Evolutionary conservation across 2,797 vertebrate genomes (phyloP), one percentile per base, ranked within the genome.

Genomic region (Chiloscyllium punctatum): DNA sequence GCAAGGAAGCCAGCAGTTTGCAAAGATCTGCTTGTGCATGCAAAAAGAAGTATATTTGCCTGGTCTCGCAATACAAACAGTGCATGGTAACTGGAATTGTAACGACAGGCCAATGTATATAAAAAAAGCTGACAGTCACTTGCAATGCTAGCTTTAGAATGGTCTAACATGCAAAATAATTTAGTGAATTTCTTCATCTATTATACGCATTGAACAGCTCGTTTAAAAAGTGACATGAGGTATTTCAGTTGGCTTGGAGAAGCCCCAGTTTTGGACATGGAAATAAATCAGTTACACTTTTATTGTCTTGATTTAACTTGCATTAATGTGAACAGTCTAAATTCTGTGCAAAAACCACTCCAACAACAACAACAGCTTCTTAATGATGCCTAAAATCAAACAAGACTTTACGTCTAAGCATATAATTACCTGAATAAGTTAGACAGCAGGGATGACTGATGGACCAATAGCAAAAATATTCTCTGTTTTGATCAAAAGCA

Each of bases 181-280:
- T 94, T 71, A 48, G 51, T 94, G 37, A 71, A 94, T 42, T 94
- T 42, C 48, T 11, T 30, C 25, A 69, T 69, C 69, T 68, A 94
- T 11, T 94, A 51, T 94, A 27, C 48, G 25, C 23, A 72, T 27
- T 72, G 23, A 25, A 69, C 37, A 94, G 92, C n/a, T 51, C 68
- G 72, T 94, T 94, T 30, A 94, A 94, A 94, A 94, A 25, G 25
- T 94, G 92, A 72, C 92, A 94, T 72, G 68, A 23, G 48, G 51
- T 51, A 94, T 71, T 72, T 94, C 68, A 72, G n/a, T 51, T 30
- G 69, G 72, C 69, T 42, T 48, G 16, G 91, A 42, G 48, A 27
- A 71, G n/a, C 66, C 18, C 42, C 23, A 37, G 9, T 27, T 42
- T 94, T 69, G 71, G 68, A 94, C 25, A 69, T 27, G 92, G 92